These are phyloP conservation scores for Bombus haemorrhoidalis DNA, from an alignment of 1,140 invertebrate species.

Conservation along the genomic window DNA sequence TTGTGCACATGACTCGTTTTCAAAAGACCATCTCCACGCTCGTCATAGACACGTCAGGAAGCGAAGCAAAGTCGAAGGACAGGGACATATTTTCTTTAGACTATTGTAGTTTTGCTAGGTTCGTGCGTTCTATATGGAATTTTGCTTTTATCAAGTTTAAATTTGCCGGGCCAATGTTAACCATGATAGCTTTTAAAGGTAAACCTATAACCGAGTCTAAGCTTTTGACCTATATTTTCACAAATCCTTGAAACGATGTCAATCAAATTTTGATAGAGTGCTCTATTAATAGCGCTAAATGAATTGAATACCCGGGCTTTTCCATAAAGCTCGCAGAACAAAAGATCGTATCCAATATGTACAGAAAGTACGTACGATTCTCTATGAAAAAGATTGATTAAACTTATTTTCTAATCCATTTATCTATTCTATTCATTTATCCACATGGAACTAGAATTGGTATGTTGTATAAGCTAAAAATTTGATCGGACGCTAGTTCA, in stretches of 20 bases:
- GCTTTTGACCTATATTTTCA: neutral
- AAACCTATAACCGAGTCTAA: neutral
- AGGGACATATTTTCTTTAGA: conserved; percentile 32
- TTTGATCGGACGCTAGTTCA: too few species aligned
- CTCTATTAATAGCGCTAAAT: neutral
- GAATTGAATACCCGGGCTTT: neutral
- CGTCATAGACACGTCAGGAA: conserved; percentile 13
- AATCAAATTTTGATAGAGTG: neutral
- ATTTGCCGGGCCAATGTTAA: neutral
- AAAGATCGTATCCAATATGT: neutral
- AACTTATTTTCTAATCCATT: too few species aligned
- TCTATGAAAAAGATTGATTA: too few species aligned
- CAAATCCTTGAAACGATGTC: neutral
- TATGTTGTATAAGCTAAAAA: too few species aligned
- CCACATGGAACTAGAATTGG: too few species aligned
- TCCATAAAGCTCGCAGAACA: neutral
- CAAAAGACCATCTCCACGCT: conserved; percentile 45
- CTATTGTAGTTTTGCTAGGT: neutral
- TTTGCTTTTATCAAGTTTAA: neutral
- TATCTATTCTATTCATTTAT: too few species aligned
- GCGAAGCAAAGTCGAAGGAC: conserved; percentile 28
- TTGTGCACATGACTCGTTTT: conserved; percentile 50
- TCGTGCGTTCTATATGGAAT: neutral
- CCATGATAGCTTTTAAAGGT: neutral
- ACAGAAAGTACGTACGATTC: too few species aligned